Evolutionary conservation across 1,140 invertebrate genomes (phyloP).

Genomic region (Drosophila rufa): DNA sequence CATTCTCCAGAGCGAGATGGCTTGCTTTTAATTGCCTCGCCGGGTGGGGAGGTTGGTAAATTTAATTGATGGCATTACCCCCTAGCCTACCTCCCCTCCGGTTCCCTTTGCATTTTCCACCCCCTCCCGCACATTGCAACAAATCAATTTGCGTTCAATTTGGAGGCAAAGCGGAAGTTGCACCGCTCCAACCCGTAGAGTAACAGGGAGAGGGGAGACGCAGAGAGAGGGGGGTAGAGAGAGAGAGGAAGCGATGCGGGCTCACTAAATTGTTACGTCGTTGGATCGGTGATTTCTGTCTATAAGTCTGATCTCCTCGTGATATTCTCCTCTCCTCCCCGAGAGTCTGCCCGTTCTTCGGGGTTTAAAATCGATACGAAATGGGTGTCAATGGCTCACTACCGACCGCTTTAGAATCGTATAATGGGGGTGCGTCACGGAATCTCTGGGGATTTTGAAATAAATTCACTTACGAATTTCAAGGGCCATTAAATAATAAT

Average conservation of each 20-base stretch:
- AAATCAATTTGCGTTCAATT: slow-evolving; percentile 67
- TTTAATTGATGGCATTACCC: slow-evolving; percentile 64
- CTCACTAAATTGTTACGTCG: slow-evolving; percentile 61
- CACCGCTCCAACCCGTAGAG: slow-evolving; percentile 16
- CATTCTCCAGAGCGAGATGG: slow-evolving; percentile 10
- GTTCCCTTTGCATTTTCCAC: not conserved
- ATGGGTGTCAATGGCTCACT: slow-evolving; percentile 18
- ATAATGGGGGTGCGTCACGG: slow-evolving; percentile 24
- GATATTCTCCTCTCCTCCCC: not conserved
- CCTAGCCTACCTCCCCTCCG: not conserved
- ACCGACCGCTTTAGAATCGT: not conserved
- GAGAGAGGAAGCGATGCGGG: slow-evolving; percentile 33
- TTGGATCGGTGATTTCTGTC: slow-evolving; percentile 43
- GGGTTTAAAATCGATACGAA: not conserved
- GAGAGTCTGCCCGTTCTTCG: slow-evolving; percentile 2
- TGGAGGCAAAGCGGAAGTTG: slow-evolving; percentile 49
- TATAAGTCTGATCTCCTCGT: slow-evolving; percentile 1
- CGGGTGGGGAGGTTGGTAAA: slow-evolving; percentile 35
- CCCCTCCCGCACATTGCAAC: slow-evolving; percentile 31
- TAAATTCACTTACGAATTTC: slow-evolving; percentile 25
- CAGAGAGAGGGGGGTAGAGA: not conserved
- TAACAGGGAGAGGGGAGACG: not conserved
- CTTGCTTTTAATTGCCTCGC: slow-evolving; percentile 29
- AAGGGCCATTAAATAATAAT: slow-evolving; percentile 18
- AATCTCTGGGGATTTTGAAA: slow-evolving; percentile 25